phyloP scores from a whole-genome alignment of 2,797 vertebrate species.

The Lagorchestes hirsutus region DNA sequence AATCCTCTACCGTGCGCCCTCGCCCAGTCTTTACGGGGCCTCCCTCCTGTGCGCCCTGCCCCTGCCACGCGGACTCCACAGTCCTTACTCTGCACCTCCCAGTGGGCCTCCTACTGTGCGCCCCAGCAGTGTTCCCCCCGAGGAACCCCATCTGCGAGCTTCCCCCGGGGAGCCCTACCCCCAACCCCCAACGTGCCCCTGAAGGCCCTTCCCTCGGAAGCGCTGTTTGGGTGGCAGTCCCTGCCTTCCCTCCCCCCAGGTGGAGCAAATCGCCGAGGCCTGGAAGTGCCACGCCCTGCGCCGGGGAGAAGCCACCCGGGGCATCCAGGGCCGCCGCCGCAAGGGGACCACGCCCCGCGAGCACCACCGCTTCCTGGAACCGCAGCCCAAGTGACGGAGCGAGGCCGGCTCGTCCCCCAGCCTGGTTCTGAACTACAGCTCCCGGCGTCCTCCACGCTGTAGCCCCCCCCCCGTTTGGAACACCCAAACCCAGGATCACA shows the following conservation, averaged over 20 bases:
- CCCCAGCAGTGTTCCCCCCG: neutral
- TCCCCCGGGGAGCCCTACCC: neutral
- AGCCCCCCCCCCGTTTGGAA: too few species aligned
- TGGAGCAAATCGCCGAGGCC: slow-evolving; percentile 85
- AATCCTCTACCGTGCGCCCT: neutral
- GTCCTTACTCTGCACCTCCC: neutral
- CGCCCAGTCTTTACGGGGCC: neutral
- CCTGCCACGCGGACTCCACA: too few species aligned
- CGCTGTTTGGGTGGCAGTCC: neutral
- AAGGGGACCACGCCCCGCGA: slow-evolving; percentile 83
- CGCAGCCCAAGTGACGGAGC: slow-evolving; percentile 70
- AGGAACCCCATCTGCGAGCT: neutral
- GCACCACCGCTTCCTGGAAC: slow-evolving; percentile 84
- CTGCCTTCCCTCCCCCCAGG: slow-evolving; percentile 67
- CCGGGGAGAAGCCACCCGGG: slow-evolving; percentile 77
- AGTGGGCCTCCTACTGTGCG: too few species aligned
- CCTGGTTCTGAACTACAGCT: slow-evolving; percentile 37
- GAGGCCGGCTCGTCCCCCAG: too few species aligned
- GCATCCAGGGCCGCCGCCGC: slow-evolving; percentile 82
- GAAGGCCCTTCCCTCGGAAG: neutral
- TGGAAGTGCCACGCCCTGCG: slow-evolving; percentile 86
- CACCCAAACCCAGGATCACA: neutral
- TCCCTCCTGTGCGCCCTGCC: too few species aligned
- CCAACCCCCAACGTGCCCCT: neutral
- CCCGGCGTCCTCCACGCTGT: slow-evolving; percentile 10